Percentiles rank a stretch among this genome's conserved stretches.
phyloP scores from a whole-genome alignment of 2,113 vertebrate species.

The Emydura subglobosa region DNA sequence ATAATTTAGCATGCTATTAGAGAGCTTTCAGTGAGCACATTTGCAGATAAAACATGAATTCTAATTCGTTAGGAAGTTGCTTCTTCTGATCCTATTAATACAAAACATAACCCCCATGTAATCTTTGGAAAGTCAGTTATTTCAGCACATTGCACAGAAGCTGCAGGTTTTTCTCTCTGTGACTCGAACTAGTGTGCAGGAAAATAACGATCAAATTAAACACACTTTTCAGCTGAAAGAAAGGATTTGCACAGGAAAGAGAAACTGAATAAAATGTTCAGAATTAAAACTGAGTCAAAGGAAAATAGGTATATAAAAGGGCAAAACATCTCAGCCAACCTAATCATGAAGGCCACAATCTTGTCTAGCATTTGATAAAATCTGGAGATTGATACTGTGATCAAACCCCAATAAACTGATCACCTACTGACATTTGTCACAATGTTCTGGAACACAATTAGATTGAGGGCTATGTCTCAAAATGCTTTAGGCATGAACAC shows the following conservation, averaged over 20 bases:
- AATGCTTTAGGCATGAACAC: neutral
- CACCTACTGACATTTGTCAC: neutral
- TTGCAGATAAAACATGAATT: conserved; percentile 62
- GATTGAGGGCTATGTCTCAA: neutral
- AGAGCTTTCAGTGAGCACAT: conserved; percentile 53
- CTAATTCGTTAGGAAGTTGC: conserved; percentile 57
- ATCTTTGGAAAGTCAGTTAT: conserved; percentile 12
- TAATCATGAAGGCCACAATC: neutral
- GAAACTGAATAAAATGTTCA: neutral
- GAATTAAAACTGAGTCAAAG: conserved; percentile 5
- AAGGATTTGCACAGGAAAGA: conserved; percentile 33
- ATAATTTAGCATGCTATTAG: conserved; percentile 69
- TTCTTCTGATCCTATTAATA: conserved; percentile 73
- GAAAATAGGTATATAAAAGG: neutral
- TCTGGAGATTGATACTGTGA: neutral
- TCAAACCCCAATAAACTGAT: neutral
- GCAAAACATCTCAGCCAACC: neutral
- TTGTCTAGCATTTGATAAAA: neutral
- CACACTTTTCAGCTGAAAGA: neutral
- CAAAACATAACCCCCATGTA: conserved; percentile 59
- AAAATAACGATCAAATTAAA: neutral
- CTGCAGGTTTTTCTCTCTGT: conserved; percentile 16
- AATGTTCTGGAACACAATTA: neutral
- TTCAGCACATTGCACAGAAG: neutral
- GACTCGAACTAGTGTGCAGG: conserved; percentile 13